Conservation (phyloP, 2,888 invertebrate genomes). For the Brachypterus glaber region DNA sequence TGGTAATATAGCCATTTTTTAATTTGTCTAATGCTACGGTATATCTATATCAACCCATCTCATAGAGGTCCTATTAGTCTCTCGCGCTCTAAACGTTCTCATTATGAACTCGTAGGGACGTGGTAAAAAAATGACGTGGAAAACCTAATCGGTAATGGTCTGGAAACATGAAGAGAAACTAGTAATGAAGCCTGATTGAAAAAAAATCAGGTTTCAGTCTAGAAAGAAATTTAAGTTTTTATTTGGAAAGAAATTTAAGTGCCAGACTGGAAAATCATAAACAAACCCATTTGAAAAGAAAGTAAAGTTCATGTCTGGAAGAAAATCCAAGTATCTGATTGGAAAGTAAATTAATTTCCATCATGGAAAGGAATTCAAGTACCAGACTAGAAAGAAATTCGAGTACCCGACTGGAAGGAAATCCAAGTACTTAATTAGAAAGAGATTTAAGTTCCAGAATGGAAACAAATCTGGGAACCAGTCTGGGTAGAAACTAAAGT, state of each 20-base stretch:
- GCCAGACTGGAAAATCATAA: conserved; percentile 68
- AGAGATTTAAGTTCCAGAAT: conserved; percentile 54
- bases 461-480: conserved; percentile 54
- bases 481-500: conserved; percentile 57
- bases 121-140: conserved; percentile 78
- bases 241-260: conserved; percentile 66
- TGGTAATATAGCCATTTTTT: too few relatives aligned
- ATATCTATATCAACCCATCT: conserved; percentile 45
- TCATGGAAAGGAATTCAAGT: conserved; percentile 60
- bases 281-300: conserved; percentile 68
- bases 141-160: conserved; percentile 68
- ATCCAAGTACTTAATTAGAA: too few relatives aligned
- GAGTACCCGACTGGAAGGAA: too few relatives aligned
- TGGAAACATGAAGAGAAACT: conserved; percentile 70
- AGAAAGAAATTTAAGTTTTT: conserved; percentile 71
- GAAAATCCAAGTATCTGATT: conserved; percentile 58
- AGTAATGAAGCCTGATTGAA: conserved; percentile 64
- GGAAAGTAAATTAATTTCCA: conserved; percentile 62
- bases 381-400: conserved; percentile 54
- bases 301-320: conserved; percentile 65
- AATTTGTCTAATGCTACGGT: conserved; percentile 51
- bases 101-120: conserved; percentile 56
- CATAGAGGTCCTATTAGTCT: conserved; percentile 37
- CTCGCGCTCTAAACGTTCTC: conserved; percentile 48
- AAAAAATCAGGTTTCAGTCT: conserved; percentile 63